Evolutionary conservation across 2,888 invertebrate genomes (phyloP), one percentile per base, ranked within the genome.

Genomic region (Oeneis ivallda): DNA sequence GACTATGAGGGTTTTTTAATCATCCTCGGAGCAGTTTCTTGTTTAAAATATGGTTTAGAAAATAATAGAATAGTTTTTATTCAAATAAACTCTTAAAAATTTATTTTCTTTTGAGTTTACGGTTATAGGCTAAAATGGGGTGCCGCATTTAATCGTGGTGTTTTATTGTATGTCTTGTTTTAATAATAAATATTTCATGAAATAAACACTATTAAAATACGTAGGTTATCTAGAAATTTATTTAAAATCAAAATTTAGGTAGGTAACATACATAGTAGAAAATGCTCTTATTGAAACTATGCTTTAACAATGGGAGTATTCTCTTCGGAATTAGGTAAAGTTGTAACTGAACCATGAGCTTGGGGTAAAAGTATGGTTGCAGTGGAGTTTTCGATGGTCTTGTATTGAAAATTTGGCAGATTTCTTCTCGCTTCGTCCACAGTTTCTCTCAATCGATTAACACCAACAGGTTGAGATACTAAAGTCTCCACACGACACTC

Each of bases 401-500:
- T 79, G 69, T 89, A 90, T 66, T 87, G 87, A 59, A 91, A 90
- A 70, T 90, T 89, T 0, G 87, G 85, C 49, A 91, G 75, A 70
- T 80, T 80, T 63, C 79, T 84, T 64, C 80, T 86, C 1, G 90
- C 90, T 13, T 81, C 84, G 0, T 87, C 84, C 0, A 91, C 84
- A 0, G 87, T 86, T 3, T 84, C 83, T 45, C 80, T 74, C 0
- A 91, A 78, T 6, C 81, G 75, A 11, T 78, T 83, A 0, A 74
- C 66, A 0, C 79, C 71, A 3, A 87, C 74, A 0, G 79, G 72
- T 0, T 76, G 75, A 0, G 79, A 70, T 1, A 39, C 56, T 0
- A 61, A 60, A 0, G 71, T 74, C 66, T 84, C 83, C 45, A 79
- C 77, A 17, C 74, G 76, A 64, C 90, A 90, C 56, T 79, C 79